Conservation (phyloP, 2,797 vertebrate genomes). For the Apogon talboti region DNA sequence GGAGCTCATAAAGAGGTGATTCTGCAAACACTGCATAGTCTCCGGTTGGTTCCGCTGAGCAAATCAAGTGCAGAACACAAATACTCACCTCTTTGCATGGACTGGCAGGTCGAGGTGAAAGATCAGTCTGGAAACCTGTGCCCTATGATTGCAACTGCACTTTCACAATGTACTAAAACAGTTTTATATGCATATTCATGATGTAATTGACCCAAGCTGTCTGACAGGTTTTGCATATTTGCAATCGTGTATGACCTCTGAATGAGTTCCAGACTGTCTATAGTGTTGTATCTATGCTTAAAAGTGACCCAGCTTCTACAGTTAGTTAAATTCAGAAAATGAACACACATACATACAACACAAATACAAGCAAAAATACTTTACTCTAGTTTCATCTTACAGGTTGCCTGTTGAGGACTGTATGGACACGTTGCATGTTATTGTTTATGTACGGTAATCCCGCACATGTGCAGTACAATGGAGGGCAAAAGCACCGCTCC, state of each 20-base stretch:
- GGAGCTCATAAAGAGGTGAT: constrained; percentile 57
- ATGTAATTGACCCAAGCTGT: constrained; percentile 4
- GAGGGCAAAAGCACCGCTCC: too few species aligned
- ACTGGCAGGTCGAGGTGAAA: constrained; percentile 27
- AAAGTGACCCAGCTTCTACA: too few species aligned
- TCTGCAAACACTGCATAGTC: constrained; percentile 73
- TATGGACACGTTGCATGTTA: too few species aligned
- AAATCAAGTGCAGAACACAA: constrained; percentile 41
- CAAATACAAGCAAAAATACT: too few species aligned
- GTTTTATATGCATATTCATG: constrained; percentile 35
- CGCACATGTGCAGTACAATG: too few species aligned
- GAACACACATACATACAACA: too few species aligned
- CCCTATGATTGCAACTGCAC: constrained; percentile 5
- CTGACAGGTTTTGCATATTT: constrained; percentile 28
- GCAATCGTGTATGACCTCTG: constrained; percentile 26
- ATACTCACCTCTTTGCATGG: constrained; percentile 16
- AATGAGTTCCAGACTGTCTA: not conserved
- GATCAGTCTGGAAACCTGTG: constrained; percentile 25
- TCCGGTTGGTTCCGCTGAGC: constrained; percentile 50
- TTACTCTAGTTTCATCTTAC: too few species aligned
- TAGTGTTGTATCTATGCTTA: too few species aligned
- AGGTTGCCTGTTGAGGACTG: too few species aligned
- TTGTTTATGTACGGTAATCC: too few species aligned
- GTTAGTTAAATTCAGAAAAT: too few species aligned
- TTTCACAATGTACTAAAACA: constrained; percentile 7